phyloP scores from a whole-genome alignment of 2,888 invertebrate species.

The Aelia acuminata region DNA sequence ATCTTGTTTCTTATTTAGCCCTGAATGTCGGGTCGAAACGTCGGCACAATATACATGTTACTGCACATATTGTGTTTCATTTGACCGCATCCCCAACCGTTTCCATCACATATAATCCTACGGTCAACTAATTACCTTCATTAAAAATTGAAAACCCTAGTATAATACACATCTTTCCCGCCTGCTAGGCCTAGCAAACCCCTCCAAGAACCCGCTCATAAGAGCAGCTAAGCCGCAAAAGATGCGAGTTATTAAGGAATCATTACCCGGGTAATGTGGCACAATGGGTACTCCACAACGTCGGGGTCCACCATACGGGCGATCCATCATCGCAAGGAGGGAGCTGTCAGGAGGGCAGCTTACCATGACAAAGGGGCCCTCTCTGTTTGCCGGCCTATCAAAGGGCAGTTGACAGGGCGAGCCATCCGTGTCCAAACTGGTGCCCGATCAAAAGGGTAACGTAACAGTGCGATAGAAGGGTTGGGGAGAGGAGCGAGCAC shows the following conservation, averaged over 20 bases:
- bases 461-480: conserved; percentile 14
- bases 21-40: too few relatives aligned
- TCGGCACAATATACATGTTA: too few relatives aligned
- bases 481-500: background rate
- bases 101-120: too few relatives aligned
- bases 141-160: too few relatives aligned
- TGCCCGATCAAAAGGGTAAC: conserved; percentile 28
- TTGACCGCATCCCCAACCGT: too few relatives aligned
- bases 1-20: too few relatives aligned
- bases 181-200: background rate
- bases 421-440: conserved; percentile 45
- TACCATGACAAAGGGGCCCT: conserved; percentile 34
- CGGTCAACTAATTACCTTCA: too few relatives aligned
- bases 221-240: background rate
- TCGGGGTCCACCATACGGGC: background rate
- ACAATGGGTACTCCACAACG: background rate
- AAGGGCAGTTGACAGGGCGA: conserved; percentile 39
- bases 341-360: conserved; percentile 40
- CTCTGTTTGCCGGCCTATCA: conserved; percentile 13
- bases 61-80: too few relatives aligned
- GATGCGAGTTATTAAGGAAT: conserved; percentile 37
- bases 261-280: background rate
- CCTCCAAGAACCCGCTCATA: background rate
- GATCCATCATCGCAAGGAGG: background rate
- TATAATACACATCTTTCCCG: too few relatives aligned